phyloP scores from a whole-genome alignment of 2,113 vertebrate genomes.

The Hippocampus barbouri region DNA sequence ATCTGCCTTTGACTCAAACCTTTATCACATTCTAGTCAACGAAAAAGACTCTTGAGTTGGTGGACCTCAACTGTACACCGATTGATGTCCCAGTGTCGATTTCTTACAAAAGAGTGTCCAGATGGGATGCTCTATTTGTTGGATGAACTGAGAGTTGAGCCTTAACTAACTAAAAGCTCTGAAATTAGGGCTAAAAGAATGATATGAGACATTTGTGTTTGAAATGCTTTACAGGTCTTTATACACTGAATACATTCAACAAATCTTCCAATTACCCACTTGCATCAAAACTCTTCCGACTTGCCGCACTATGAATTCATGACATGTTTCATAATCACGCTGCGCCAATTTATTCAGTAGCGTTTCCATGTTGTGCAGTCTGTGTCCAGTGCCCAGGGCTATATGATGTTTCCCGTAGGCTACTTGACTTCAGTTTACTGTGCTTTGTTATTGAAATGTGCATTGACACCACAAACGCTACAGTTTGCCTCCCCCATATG shows the following conservation, averaged over 20 bases:
- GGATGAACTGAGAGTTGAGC: background rate
- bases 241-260: background rate
- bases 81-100: background rate
- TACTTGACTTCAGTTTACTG: background rate
- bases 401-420: background rate
- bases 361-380: background rate
- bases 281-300: slow-evolving; percentile 1
- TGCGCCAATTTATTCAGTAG: background rate
- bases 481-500: too few relatives aligned
- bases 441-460: background rate
- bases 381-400: slow-evolving; percentile 1
- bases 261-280: background rate
- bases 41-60: background rate
- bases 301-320: background rate
- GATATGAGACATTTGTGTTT: slow-evolving; percentile 3
- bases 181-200: background rate
- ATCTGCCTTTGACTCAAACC: too few relatives aligned
- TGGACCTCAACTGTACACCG: too few relatives aligned
- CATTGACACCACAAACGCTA: background rate
- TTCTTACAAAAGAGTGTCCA: background rate
- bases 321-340: slow-evolving; percentile 1
- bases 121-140: background rate
- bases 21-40: background rate
- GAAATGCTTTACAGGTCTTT: background rate
- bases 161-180: background rate